Evolutionary conservation across 2,797 vertebrate genomes (phyloP), one percentile per base, ranked within the genome.

Genomic region (Myotis vivesi): DNA sequence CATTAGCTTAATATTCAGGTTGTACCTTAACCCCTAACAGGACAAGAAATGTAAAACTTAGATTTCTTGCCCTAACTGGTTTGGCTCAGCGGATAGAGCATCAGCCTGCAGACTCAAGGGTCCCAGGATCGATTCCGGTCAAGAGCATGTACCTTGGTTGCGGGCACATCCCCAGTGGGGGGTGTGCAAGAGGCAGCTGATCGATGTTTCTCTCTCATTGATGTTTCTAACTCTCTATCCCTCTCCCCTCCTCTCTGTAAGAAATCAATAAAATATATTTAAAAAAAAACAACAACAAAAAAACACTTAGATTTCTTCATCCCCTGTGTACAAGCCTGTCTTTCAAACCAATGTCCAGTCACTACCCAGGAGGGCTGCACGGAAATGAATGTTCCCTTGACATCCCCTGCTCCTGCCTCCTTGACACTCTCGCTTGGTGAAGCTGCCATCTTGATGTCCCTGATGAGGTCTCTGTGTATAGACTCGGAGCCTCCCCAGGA

Each of bases 271-370:
- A n/a, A n/a, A n/a, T n/a, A n/a, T n/a, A n/a, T n/a, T n/a, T n/a
- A n/a, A n/a, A n/a, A n/a, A n/a, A n/a, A n/a, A n/a, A n/a, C n/a
- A n/a, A n/a, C n/a, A n/a, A n/a, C n/a, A n/a, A n/a, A n/a, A n/a
- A n/a, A n/a, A n/a, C n/a, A 59, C 44, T 49, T 81, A 53, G 62
- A 55, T 66, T 91, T 93, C 87, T 79, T 51, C n/a, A 30, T 38
- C 44, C 22, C 23, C 46, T 20, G 36, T 79, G 23, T 53, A 49
- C 23, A 57, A 76, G 23, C 28, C 55, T 88, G 10, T 51, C 62
- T 93, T 93, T 81, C 85, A 28, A 38, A 95, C 81, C 41, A 66
- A 44, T 68, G 83, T 30, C 80, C 23, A 71, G 20, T 86, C 71
- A n/a, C 28, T 19, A 17, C 46, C 46, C 79, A 28, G 75, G 76